A percentile compares a stretch with the other conserved stretches of the same genome.
Conservation (phyloP, 2,113 vertebrate genomes). For the Mixornis gularis region DNA sequence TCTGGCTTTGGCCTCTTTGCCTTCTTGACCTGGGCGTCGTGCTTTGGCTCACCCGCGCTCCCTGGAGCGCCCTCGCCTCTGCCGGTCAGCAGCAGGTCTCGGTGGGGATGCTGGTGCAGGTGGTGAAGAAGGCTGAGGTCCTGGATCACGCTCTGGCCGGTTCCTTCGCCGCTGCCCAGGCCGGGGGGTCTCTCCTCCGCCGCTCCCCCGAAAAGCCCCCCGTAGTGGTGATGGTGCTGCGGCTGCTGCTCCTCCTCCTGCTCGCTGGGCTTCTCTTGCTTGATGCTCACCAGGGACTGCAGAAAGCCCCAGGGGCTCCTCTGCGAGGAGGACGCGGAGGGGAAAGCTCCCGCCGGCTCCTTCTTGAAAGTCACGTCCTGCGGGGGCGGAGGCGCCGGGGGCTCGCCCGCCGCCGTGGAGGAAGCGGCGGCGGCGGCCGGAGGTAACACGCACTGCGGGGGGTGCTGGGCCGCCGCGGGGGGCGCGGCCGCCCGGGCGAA, state of each 20-base stretch:
- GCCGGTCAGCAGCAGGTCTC: conserved; percentile 67
- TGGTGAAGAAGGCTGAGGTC: conserved; percentile 84
- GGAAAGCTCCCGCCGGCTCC: conserved; percentile 80
- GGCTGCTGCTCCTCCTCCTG: conserved; percentile 77
- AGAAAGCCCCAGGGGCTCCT: conserved; percentile 81
- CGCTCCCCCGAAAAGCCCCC: conserved; percentile 72
- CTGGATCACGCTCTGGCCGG: conserved; percentile 84
- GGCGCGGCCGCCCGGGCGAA: conserved; percentile 87
- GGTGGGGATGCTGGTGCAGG: conserved; percentile 70
- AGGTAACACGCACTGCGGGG: conserved; percentile 76
- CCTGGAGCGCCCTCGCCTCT: conserved; percentile 49
- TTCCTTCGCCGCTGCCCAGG: conserved; percentile 78
- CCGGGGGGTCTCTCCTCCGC: conserved; percentile 75
- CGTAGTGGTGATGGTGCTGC: conserved; percentile 69
- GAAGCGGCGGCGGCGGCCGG: conserved; percentile 73
- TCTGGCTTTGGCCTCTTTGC: conserved; percentile 89
- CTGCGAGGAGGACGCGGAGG: conserved; percentile 66
- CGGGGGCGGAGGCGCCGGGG: conserved; percentile 76
- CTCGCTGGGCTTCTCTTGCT: conserved; percentile 86
- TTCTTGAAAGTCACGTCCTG: conserved; percentile 97
- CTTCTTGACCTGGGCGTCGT: conserved; percentile 82
- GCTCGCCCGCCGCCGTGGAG: conserved; percentile 75
- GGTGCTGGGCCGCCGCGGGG: conserved; percentile 80
- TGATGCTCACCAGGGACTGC: conserved; percentile 89
- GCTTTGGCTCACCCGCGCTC: conserved; percentile 78